These are phyloP conservation scores for Caenorhabditis doughertyi DNA, from an alignment of 2,888 invertebrate species.

Conservation along the genomic window DNA sequence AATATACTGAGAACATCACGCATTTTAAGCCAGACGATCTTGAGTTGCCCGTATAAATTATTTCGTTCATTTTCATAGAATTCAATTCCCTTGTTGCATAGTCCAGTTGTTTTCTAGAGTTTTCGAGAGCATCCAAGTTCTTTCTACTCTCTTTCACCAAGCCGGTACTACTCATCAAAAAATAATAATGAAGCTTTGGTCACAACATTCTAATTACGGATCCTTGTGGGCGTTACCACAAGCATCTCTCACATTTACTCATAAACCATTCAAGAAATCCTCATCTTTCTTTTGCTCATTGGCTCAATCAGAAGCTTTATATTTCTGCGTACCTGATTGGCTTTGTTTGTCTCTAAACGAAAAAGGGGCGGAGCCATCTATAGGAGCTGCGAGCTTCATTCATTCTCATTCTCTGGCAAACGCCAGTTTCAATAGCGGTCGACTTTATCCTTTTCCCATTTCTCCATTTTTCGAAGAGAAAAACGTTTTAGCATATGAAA, in stretches of 20 bases:
- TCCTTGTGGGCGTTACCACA: conserved; percentile 29
- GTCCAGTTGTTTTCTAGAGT: conserved; percentile 36
- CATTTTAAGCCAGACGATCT: conserved; percentile 4
- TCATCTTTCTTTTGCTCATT: conserved; percentile 15
- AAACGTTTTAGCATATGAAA: conserved; percentile 41
- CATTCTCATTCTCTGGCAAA: conserved; percentile 12
- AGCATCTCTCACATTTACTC: conserved; percentile 33
- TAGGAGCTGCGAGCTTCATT: background rate
- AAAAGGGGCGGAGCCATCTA: conserved; percentile 36
- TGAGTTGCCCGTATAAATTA: conserved; percentile 10
- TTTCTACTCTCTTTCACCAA: background rate
- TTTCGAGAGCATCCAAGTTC: background rate
- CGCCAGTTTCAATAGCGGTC: conserved; percentile 18
- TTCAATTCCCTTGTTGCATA: conserved; percentile 23
- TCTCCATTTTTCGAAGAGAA: conserved; percentile 13
- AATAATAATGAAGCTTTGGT: conserved; percentile 40
- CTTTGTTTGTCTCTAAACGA: conserved; percentile 26
- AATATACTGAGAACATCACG: conserved; percentile 6
- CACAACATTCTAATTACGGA: conserved; percentile 59
- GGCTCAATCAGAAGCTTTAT: conserved; percentile 51
- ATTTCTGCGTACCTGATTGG: conserved; percentile 40
- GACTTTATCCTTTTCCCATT: background rate
- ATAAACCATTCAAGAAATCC: conserved; percentile 18
- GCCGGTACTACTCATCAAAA: conserved; percentile 28
- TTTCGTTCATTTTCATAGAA: conserved; percentile 11